These are phyloP conservation scores for Micromys minutus DNA, from an alignment of 2,113 vertebrate genomes.

Conservation along the genomic window DNA sequence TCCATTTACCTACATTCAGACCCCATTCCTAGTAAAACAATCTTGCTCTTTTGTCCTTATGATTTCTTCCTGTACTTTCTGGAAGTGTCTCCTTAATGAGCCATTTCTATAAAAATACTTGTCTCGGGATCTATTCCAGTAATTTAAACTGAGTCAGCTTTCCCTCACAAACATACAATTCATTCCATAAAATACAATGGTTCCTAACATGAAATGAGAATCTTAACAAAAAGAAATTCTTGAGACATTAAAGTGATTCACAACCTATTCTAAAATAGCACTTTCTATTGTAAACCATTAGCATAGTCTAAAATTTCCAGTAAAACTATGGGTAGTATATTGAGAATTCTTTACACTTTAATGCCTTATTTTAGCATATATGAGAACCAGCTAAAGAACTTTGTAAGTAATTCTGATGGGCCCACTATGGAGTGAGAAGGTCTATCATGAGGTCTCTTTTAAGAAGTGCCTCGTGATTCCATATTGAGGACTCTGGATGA, in stretches of 20 bases:
- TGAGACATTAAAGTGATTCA: conserved; percentile 54
- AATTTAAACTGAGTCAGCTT: conserved; percentile 17
- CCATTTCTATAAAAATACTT: not conserved
- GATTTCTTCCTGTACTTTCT: not conserved
- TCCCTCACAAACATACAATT: conserved; percentile 22
- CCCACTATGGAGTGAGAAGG: not conserved
- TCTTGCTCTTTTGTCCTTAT: not conserved
- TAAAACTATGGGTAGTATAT: not conserved
- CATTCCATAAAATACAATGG: not conserved
- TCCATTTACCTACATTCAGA: not conserved
- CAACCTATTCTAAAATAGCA: conserved; percentile 38
- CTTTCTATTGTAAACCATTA: conserved; percentile 8
- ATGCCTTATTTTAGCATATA: not conserved
- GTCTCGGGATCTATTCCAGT: not conserved
- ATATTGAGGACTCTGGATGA: not conserved
- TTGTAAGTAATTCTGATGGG: not conserved
- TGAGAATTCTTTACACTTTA: not conserved
- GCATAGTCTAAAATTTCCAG: not conserved
- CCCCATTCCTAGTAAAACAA: not conserved
- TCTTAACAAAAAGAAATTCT: conserved; percentile 27
- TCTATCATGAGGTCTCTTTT: not conserved
- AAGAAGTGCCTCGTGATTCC: not conserved
- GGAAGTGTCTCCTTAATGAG: not conserved
- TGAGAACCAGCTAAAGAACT: not conserved
- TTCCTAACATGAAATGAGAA: not conserved